These are phyloP conservation scores for Campaea margaritaria DNA, from an alignment of 2,888 invertebrate genomes.

Conservation along the genomic window DNA sequence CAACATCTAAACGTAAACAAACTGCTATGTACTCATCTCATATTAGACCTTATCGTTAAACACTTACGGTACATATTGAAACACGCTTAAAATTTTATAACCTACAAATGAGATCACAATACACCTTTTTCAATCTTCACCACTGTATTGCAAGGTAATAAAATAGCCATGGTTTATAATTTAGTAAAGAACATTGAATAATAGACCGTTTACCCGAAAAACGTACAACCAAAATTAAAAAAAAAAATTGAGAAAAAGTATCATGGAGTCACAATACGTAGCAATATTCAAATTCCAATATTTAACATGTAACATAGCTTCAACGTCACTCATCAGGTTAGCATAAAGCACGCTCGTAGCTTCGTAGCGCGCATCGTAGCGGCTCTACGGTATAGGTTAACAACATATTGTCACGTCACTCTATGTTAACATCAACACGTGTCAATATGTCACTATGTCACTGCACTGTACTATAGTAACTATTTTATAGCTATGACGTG, in stretches of 20 bases:
- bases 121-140: neutral
- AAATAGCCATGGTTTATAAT: neutral
- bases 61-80: neutral
- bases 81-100: neutral
- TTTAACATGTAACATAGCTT: neutral
- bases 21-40: conserved; percentile 27
- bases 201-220: neutral
- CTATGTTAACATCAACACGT: conserved; percentile 45
- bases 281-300: neutral
- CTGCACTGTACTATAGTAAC: conserved; percentile 39
- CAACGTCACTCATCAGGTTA: neutral
- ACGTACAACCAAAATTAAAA: neutral
- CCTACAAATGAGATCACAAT: neutral
- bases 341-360: conserved; percentile 14
- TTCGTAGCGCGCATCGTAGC: conserved; percentile 44
- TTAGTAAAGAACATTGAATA: too few species aligned
- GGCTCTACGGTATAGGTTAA: conserved; percentile 34
- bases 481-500: conserved; percentile 63
- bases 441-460: conserved; percentile 51
- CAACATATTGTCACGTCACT: conserved; percentile 49
- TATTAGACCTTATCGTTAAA: conserved; percentile 36
- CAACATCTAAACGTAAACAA: conserved; percentile 2
- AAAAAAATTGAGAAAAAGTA: neutral
- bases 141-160: neutral
- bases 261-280: conserved; percentile 3